phyloP scores from a whole-genome alignment of 2,888 invertebrate genomes.

The Cenopis cana region DNA sequence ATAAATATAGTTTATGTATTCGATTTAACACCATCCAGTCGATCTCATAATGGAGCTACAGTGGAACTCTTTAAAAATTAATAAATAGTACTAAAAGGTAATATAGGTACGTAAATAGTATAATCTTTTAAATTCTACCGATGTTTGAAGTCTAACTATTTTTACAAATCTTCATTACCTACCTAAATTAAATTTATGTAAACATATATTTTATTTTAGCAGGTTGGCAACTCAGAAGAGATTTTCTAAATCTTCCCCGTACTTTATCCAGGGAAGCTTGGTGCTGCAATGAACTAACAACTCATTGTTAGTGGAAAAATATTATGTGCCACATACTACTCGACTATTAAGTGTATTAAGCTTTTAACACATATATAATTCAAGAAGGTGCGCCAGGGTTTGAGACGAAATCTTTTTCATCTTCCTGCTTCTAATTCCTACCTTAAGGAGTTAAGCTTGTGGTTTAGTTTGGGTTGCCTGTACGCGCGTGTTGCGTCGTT shows the following conservation, averaged over 20 bases:
- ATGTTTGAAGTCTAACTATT: no score
- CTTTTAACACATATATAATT: slow-evolving; percentile 83
- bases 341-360: slow-evolving; percentile 78
- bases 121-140: no score
- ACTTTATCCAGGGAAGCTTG: slow-evolving; percentile 10
- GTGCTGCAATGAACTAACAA: slow-evolving; percentile 27
- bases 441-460: slow-evolving; percentile 46
- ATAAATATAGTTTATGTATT: no score
- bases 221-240: not conserved
- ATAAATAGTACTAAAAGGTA: no score
- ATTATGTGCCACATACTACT: slow-evolving; percentile 60
- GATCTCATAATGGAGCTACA: no score
- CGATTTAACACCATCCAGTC: no score
- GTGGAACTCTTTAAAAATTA: no score
- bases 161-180: no score
- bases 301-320: slow-evolving; percentile 56
- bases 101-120: no score
- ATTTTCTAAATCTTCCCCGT: slow-evolving; percentile 30
- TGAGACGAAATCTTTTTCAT: slow-evolving; percentile 52
- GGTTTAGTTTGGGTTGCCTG: slow-evolving; percentile 52
- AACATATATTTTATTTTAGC: no score
- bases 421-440: slow-evolving; percentile 44
- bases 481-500: slow-evolving; percentile 26
- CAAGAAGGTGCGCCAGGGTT: slow-evolving; percentile 60
- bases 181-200: no score